These are phyloP conservation scores for Cephus cinctus DNA, from an alignment of 1,140 invertebrate species.

Conservation along the genomic window DNA sequence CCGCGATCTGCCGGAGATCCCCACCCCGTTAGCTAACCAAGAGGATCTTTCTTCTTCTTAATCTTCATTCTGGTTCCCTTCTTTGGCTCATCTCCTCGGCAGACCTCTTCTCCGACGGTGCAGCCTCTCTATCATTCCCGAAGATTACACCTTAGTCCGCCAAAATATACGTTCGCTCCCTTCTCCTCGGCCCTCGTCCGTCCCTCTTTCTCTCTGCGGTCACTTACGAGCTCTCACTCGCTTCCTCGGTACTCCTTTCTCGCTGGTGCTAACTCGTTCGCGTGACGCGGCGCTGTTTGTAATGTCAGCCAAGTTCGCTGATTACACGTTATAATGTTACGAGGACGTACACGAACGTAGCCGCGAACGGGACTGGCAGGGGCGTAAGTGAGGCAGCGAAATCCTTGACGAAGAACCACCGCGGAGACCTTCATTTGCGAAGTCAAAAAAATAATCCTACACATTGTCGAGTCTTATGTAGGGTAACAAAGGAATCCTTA, in stretches of 20 bases:
- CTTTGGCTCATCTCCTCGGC: too few relatives aligned
- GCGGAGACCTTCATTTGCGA: slow-evolving; percentile 7
- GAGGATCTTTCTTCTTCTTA: slow-evolving; percentile 18
- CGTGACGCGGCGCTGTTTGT: slow-evolving; percentile 28
- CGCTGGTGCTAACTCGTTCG: slow-evolving; percentile 26
- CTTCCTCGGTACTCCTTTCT: background rate
- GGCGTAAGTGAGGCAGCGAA: slow-evolving; percentile 23
- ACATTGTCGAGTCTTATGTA: too few relatives aligned
- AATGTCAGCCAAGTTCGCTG: slow-evolving; percentile 18
- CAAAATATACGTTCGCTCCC: background rate
- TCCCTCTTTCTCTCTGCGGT: background rate
- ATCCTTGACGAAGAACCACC: slow-evolving; percentile 15
- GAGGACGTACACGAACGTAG: slow-evolving; percentile 13
- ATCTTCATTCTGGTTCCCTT: slow-evolving; percentile 13
- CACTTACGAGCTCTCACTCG: background rate
- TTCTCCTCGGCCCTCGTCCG: background rate
- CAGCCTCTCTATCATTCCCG: background rate
- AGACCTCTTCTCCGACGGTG: too few relatives aligned
- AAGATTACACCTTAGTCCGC: slow-evolving; percentile 3
- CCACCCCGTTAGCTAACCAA: slow-evolving; percentile 29
- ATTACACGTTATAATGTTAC: slow-evolving; percentile 23
- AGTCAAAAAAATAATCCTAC: slow-evolving; percentile 14
- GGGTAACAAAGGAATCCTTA: too few relatives aligned
- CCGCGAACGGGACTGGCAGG: slow-evolving; percentile 2
- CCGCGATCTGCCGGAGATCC: slow-evolving; percentile 52